Conservation (phyloP, 2,888 invertebrate genomes). For the Artemia sinica region DNA sequence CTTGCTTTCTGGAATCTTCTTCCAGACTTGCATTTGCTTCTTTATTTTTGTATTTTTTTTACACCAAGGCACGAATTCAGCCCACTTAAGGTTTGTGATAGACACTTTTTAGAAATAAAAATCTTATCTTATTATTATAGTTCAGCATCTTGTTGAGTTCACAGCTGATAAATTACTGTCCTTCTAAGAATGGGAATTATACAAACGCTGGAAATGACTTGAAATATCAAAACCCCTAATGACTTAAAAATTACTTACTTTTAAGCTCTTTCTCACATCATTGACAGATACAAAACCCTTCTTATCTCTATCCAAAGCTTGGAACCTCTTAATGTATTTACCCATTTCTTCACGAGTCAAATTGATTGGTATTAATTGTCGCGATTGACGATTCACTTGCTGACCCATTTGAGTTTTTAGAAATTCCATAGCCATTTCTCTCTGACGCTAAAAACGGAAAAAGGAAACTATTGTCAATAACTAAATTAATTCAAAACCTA, state of each 20-base stretch:
- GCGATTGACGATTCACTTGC: conserved; percentile 67
- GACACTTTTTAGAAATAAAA: too few relatives aligned
- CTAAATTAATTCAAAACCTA: not conserved
- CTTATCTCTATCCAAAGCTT: conserved; percentile 80
- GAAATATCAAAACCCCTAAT: too few relatives aligned
- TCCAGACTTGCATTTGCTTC: too few relatives aligned
- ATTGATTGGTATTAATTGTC: conserved; percentile 75
- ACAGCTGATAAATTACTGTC: too few relatives aligned
- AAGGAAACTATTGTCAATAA: not conserved
- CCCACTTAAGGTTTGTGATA: too few relatives aligned
- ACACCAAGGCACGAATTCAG: too few relatives aligned
- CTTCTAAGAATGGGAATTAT: too few relatives aligned
- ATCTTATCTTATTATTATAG: too few relatives aligned
- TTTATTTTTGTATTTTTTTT: too few relatives aligned
- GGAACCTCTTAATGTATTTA: conserved; percentile 82
- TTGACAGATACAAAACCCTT: conserved; percentile 97
- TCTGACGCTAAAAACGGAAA: conserved; percentile 46
- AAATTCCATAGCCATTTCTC: conserved; percentile 62
- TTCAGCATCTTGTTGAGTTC: too few relatives aligned
- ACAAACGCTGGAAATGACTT: too few relatives aligned
- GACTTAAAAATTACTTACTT: conserved; percentile 44
- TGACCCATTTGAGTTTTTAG: conserved; percentile 91
- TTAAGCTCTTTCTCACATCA: conserved; percentile 83
- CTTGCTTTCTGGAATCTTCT: too few relatives aligned
- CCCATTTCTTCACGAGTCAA: conserved; percentile 85